Evolutionary conservation across 2,113 vertebrate genomes (phyloP).

Genomic region (Sceloporus undulatus): DNA sequence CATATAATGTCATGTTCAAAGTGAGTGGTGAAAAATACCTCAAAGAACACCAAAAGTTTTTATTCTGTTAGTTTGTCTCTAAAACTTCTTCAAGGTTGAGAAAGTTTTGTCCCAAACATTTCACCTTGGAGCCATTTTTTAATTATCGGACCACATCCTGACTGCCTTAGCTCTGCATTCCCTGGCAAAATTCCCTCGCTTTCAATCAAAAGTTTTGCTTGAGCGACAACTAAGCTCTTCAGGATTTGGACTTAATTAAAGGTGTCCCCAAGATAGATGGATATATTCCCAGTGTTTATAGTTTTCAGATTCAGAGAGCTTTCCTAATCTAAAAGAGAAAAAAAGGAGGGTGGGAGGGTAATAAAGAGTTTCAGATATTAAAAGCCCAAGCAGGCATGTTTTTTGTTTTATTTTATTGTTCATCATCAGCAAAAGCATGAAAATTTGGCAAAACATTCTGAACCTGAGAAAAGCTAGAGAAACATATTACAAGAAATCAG

Average conservation of each 20-base stretch:
- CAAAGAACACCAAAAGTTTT: not conserved
- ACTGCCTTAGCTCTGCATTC: not conserved
- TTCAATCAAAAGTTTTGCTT: constrained; percentile 27
- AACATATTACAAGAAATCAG: not conserved
- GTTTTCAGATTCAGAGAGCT: constrained; percentile 5
- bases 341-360: not conserved
- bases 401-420: not conserved
- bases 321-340: constrained; percentile 23
- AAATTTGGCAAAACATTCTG: not conserved
- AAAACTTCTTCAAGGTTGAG: not conserved
- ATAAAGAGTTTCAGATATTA: not conserved
- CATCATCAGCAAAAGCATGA: not conserved
- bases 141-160: constrained; percentile 6
- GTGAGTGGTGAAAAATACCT: too few relatives aligned
- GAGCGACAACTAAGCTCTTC: constrained; percentile 27
- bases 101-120: not conserved
- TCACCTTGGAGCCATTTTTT: not conserved
- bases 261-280: constrained; percentile 20
- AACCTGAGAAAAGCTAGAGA: not conserved
- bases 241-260: constrained; percentile 42
- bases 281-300: constrained; percentile 22
- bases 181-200: constrained; percentile 8
- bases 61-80: not conserved
- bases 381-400: not conserved
- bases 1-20: not conserved